Base-by-base conservation (phyloP, 2,888 invertebrate genomes). In the Agrenia bidenticulata region DNA sequence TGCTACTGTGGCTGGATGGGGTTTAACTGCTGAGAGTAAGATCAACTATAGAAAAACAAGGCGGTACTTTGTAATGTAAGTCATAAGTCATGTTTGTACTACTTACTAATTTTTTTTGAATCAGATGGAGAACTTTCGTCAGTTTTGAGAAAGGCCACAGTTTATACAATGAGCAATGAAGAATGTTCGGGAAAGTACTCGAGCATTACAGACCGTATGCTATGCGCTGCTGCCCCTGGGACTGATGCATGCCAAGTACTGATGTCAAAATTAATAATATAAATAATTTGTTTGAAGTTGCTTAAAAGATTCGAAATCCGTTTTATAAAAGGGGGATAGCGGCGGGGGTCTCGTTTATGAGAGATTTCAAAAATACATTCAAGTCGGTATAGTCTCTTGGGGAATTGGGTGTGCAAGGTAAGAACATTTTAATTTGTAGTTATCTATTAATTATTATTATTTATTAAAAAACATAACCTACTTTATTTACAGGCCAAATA, bases 1-100 rank as follows among this genome's bases (percentile, higher is more conserved):
- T 66, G 77, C 77, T 0, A 79, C 78, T 0, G 78, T 78, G 15
- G 71, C 75, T 19, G 51, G 79, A 50, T 79, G 78, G 78, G 79
- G 78, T 7, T 73, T 76, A 23, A 74, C 77, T 5, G 66, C 70
- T 17, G 78, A 78, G 59, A 77, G 78, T 77, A 67, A n/a, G n/a
- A n/a, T n/a, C n/a, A n/a, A n/a, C n/a, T n/a, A n/a, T n/a, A n/a
- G n/a, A n/a, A n/a, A n/a, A n/a, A n/a, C n/a, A n/a, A n/a, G n/a
- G n/a, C n/a, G n/a, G n/a, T n/a, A n/a, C n/a, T n/a, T n/a, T n/a
- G n/a, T n/a, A n/a, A n/a, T n/a, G n/a, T n/a, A n/a, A n/a, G n/a
- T n/a, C n/a, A n/a, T n/a, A n/a, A n/a, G n/a, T n/a, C n/a, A n/a
- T n/a, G n/a, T n/a, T n/a, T n/a, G n/a, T n/a, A n/a, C n/a, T n/a